Percentiles rank a stretch among this genome's conserved stretches.
phyloP scores from a whole-genome alignment of 2,888 invertebrate species.

The Caenorhabditis sp. region DNA sequence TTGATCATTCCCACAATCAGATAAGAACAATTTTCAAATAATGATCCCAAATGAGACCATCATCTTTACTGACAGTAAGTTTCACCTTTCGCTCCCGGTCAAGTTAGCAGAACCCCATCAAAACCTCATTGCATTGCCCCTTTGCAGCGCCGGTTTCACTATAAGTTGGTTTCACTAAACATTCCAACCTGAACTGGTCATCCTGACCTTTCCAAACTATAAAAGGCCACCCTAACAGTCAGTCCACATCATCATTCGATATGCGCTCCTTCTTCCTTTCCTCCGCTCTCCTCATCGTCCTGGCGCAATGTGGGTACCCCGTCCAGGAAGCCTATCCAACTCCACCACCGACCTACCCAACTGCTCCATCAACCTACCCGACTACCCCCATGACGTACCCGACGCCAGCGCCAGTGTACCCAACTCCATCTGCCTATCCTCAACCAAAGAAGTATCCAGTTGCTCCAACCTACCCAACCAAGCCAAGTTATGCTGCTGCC shows the following conservation, averaged over 20 bases:
- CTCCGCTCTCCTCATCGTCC: neutral
- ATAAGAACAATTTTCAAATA: too few relatives aligned
- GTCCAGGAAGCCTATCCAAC: conserved; percentile 1
- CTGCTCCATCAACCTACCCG: neutral
- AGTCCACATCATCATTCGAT: neutral
- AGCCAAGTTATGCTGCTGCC: conserved; percentile 14
- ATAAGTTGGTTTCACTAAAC: too few relatives aligned
- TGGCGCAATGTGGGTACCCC: neutral
- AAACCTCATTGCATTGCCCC: too few relatives aligned
- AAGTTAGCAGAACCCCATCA: neutral
- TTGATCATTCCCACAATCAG: too few relatives aligned
- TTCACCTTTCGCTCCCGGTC: too few relatives aligned
- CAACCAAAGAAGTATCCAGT: conserved; percentile 29
- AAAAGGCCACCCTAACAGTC: neutral
- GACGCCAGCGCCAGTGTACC: conserved; percentile 11
- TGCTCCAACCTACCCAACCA: conserved; percentile 18
- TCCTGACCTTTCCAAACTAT: too few relatives aligned
- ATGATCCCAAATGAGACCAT: too few relatives aligned
- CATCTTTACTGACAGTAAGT: too few relatives aligned
- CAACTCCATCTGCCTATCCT: conserved; percentile 25
- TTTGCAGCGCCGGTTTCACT: too few relatives aligned
- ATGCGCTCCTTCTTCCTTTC: neutral
- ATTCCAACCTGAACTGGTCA: neutral
- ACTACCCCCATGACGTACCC: neutral
- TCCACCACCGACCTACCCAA: conserved; percentile 11